A percentile compares a stretch with the other conserved stretches of the same genome.
Conservation (phyloP, 1,140 invertebrate species). For the Zaprionus taronus region DNA sequence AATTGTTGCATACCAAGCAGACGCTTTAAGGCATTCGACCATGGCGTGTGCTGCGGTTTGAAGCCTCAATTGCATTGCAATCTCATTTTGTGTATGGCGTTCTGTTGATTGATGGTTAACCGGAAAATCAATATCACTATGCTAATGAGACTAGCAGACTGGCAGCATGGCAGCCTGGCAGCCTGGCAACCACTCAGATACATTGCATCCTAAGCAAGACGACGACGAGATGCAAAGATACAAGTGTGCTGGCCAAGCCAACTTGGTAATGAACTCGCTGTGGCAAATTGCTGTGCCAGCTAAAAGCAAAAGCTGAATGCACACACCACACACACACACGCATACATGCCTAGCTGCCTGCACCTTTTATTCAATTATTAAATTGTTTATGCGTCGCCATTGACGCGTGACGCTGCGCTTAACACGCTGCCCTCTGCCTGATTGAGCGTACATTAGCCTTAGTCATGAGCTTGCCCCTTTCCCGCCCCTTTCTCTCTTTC, state of each 20-base stretch:
- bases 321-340: background rate
- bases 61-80: constrained; percentile 81
- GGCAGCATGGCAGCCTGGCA: background rate
- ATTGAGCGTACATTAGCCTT: constrained; percentile 39
- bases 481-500: too few species aligned
- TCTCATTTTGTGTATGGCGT: constrained; percentile 68
- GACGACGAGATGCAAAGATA: background rate
- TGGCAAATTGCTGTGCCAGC: constrained; percentile 5
- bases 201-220: constrained; percentile 4
- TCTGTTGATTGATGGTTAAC: constrained; percentile 83
- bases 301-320: background rate
- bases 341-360: background rate
- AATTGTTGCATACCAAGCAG: constrained; percentile 77
- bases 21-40: constrained; percentile 78
- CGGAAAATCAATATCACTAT: constrained; percentile 82
- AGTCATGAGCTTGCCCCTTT: background rate
- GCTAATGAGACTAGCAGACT: constrained; percentile 73
- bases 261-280: constrained; percentile 1
- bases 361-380: constrained; percentile 57
- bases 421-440: constrained; percentile 23
- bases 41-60: constrained; percentile 79
- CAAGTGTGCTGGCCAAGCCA: background rate
- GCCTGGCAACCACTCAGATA: constrained; percentile 2
- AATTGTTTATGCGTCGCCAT: constrained; percentile 59
- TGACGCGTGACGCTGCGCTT: constrained; percentile 52